Percentiles rank a stretch among this genome's conserved stretches.
Evolutionary conservation across 2,888 invertebrate species (phyloP).

Genomic region (Icerya purchasi): DNA sequence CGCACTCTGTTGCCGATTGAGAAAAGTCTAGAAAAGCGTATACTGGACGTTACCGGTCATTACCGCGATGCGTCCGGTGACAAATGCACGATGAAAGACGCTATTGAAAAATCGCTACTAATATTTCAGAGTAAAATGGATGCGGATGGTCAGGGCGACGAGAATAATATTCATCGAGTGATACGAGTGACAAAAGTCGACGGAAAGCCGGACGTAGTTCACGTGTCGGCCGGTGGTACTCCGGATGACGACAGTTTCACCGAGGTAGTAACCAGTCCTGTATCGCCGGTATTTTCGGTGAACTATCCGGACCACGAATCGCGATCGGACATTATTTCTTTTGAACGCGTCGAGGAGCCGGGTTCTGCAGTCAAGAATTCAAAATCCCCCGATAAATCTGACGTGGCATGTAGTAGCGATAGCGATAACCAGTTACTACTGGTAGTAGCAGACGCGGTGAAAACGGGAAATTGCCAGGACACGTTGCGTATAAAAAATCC

Average conservation of each 20-base stretch:
- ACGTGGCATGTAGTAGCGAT: not conserved
- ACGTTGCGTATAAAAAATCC: not conserved
- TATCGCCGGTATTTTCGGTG: no score
- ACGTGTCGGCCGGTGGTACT: constrained; percentile 35
- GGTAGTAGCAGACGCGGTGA: not conserved
- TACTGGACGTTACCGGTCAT: constrained; percentile 56
- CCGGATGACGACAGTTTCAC: not conserved
- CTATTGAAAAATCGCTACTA: constrained; percentile 42
- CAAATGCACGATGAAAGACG: constrained; percentile 47
- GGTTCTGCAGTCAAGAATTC: no score
- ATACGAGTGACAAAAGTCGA: constrained; percentile 49
- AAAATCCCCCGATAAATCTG: no score
- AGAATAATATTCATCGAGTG: constrained; percentile 19
- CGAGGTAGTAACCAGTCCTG: not conserved
- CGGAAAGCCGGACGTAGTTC: constrained; percentile 48
- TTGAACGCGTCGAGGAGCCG: no score
- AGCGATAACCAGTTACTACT: not conserved
- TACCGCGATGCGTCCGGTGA: constrained; percentile 34
- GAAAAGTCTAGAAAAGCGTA: constrained; percentile 52
- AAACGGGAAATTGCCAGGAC: not conserved
- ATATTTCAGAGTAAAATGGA: constrained; percentile 31
- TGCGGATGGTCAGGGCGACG: not conserved
- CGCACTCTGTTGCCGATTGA: constrained; percentile 43
- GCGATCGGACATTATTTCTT: not conserved
- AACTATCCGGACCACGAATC: no score